phyloP scores from a whole-genome alignment of 2,797 vertebrate genomes.

The Fistularia commersonii region DNA sequence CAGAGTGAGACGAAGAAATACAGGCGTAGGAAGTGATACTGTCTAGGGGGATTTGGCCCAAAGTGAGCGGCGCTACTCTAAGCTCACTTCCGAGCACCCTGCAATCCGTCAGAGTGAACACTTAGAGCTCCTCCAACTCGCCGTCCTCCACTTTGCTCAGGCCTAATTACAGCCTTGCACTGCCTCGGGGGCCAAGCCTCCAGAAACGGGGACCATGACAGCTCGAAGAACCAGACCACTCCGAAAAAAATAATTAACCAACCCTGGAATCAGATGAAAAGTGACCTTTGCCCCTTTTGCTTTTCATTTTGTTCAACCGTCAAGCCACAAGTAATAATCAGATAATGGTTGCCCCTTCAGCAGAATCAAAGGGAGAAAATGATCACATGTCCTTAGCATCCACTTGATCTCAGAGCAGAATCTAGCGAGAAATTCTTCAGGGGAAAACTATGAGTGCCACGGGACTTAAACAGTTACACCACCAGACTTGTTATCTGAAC shows the following conservation, averaged over 20 bases:
- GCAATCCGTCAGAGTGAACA: constrained; percentile 63
- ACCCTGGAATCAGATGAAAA: constrained; percentile 59
- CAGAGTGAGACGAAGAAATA: constrained; percentile 25
- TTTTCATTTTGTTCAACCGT: constrained; percentile 40
- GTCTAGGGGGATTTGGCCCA: constrained; percentile 30
- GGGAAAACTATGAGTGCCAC: constrained; percentile 45
- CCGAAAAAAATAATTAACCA: constrained; percentile 47
- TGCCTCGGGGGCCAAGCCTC: constrained; percentile 49
- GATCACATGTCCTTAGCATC: constrained; percentile 39
- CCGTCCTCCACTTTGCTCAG: constrained; percentile 50
- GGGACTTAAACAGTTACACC: constrained; percentile 23
- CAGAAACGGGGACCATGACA: constrained; percentile 55
- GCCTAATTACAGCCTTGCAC: constrained; percentile 64
- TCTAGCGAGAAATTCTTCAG: constrained; percentile 25
- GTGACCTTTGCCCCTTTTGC: constrained; percentile 34
- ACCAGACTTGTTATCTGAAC: constrained; percentile 59
- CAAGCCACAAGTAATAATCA: constrained; percentile 47
- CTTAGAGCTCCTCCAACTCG: constrained; percentile 57
- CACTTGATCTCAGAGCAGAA: constrained; percentile 26
- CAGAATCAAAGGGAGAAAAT: constrained; percentile 48
- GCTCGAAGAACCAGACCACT: constrained; percentile 41
- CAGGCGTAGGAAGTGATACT: constrained; percentile 41
- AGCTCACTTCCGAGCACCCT: constrained; percentile 56
- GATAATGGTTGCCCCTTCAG: constrained; percentile 31
- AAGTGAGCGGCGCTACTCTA: constrained; percentile 58